phyloP scores from a whole-genome alignment of 2,888 invertebrate genomes.

The Drosophila stalkeri region DNA sequence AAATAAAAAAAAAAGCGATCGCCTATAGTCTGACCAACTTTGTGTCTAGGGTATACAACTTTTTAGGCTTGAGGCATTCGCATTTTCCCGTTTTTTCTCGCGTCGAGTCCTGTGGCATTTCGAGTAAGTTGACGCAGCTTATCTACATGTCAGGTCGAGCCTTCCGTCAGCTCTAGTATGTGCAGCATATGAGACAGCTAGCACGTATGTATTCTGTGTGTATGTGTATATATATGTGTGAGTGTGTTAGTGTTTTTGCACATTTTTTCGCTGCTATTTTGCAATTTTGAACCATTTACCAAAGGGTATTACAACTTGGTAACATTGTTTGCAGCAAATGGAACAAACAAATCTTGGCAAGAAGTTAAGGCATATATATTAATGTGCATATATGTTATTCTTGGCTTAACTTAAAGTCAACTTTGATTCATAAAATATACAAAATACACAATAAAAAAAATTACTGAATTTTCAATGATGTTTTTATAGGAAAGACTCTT shows the following conservation, averaged over 20 bases:
- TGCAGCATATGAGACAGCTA: slow-evolving; percentile 11
- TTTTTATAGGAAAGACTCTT: neutral
- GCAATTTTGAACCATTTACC: slow-evolving; percentile 48
- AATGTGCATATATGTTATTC: neutral
- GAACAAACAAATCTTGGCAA: slow-evolving; percentile 5
- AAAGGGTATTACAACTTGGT: slow-evolving; percentile 39
- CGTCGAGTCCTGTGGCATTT: slow-evolving; percentile 32
- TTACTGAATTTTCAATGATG: neutral
- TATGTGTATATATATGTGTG: slow-evolving; percentile 4
- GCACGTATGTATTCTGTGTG: slow-evolving; percentile 2
- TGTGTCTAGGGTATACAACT: neutral
- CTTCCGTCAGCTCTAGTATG: slow-evolving; percentile 47
- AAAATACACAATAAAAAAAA: neutral
- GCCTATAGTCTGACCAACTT: neutral
- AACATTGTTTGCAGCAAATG: slow-evolving; percentile 31
- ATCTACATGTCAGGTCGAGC: slow-evolving; percentile 67
- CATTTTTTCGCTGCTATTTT: slow-evolving; percentile 60
- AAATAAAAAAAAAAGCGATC: neutral
- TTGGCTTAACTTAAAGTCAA: neutral
- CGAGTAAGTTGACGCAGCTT: slow-evolving; percentile 74
- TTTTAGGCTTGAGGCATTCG: neutral
- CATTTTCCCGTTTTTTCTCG: slow-evolving; percentile 9
- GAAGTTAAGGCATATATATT: neutral
- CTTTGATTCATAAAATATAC: neutral
- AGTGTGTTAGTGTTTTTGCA: slow-evolving; percentile 56